A percentile compares a stretch with the other conserved stretches of the same genome.
Conservation (phyloP, 2,113 vertebrate genomes). For the Semnopithecus entellus region DNA sequence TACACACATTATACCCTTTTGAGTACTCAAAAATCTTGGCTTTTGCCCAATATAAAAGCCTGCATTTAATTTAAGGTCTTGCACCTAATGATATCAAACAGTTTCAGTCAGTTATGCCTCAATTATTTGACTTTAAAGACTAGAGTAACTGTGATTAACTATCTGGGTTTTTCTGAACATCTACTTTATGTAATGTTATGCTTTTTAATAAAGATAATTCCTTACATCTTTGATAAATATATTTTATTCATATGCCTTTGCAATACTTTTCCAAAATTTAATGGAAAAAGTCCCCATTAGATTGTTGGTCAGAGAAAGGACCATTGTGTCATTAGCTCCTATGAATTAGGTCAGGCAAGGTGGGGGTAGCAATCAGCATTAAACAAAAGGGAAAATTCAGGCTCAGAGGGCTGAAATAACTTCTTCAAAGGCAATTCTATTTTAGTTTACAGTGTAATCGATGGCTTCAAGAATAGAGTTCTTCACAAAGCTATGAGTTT, state of each 20-base stretch:
- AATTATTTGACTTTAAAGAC: constrained; percentile 20
- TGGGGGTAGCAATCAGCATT: neutral
- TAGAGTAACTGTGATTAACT: neutral
- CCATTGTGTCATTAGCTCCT: neutral
- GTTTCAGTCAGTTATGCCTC: neutral
- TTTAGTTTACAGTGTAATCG: neutral
- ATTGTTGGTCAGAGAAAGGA: neutral
- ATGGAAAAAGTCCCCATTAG: neutral
- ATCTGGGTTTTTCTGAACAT: neutral
- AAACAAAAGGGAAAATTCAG: constrained; percentile 4
- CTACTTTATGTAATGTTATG: neutral
- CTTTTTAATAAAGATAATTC: neutral
- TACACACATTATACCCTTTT: neutral
- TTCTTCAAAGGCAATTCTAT: neutral
- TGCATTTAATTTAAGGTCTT: constrained; percentile 25
- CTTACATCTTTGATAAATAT: neutral
- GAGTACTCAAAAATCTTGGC: neutral
- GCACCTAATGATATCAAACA: neutral
- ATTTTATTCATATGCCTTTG: neutral
- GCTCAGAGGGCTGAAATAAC: neutral
- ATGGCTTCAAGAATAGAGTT: constrained; percentile 13
- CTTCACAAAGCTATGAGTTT: neutral
- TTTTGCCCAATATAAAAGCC: neutral
- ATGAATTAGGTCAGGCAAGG: neutral
- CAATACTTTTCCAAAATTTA: neutral